Evolutionary conservation across 2,888 invertebrate species (phyloP).

Genomic region (Tiliacea citrago): DNA sequence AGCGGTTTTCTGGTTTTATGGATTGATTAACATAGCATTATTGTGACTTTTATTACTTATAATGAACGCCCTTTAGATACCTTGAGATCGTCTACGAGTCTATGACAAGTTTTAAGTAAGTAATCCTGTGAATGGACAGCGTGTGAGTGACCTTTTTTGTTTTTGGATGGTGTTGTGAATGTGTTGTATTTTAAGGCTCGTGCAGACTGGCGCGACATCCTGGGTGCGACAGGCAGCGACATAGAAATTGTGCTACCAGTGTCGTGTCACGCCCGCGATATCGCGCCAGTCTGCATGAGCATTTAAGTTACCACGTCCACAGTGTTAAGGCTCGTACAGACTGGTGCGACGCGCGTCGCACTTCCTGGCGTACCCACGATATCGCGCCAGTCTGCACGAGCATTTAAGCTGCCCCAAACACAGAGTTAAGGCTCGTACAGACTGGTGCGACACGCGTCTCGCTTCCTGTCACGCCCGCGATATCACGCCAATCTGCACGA

Average conservation of each 20-base stretch:
- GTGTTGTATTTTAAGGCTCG: conserved; percentile 1
- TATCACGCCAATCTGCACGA: too few relatives aligned
- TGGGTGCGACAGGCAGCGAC: too few relatives aligned
- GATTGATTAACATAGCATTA: conserved; percentile 52
- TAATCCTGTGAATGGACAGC: conserved; percentile 15
- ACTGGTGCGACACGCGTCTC: too few relatives aligned
- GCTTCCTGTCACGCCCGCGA: too few relatives aligned
- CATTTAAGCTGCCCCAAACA: background rate
- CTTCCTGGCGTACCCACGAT: too few relatives aligned
- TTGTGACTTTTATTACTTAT: conserved; percentile 34
- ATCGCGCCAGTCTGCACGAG: too few relatives aligned
- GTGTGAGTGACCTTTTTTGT: conserved; percentile 41
- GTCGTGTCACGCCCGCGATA: too few relatives aligned
- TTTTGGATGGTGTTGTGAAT: conserved; percentile 30
- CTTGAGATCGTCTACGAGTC: background rate
- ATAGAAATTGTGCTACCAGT: too few relatives aligned
- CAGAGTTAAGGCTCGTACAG: background rate
- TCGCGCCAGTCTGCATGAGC: too few relatives aligned
- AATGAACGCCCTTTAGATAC: conserved; percentile 11
- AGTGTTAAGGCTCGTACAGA: background rate
- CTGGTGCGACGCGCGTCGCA: too few relatives aligned
- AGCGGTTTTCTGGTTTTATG: conserved; percentile 59
- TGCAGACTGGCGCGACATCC: too few relatives aligned
- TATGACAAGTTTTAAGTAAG: background rate
- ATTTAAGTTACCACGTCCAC: background rate